Evolutionary conservation across 2,888 invertebrate genomes (phyloP).

Genomic region (Drosophila algonquin): DNA sequence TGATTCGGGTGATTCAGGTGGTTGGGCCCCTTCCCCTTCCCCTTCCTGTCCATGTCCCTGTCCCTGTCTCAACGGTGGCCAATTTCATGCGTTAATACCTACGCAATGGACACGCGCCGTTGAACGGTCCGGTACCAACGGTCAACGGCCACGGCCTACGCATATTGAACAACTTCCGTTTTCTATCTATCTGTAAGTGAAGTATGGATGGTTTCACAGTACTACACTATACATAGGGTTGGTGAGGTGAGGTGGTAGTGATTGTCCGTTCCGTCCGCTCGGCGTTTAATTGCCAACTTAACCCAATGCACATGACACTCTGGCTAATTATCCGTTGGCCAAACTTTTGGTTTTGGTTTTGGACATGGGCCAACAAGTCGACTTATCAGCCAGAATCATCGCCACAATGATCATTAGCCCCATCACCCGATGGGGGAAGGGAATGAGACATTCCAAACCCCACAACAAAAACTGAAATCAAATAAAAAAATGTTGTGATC

Average conservation of each 20-base stretch:
- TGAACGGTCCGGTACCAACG: slow-evolving; percentile 43
- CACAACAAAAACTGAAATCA: too few species aligned
- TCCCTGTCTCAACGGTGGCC: slow-evolving; percentile 47
- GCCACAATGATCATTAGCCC: slow-evolving; percentile 16
- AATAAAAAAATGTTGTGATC: too few species aligned
- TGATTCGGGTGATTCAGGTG: slow-evolving; percentile 7
- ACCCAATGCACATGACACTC: slow-evolving; percentile 71
- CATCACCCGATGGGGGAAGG: background rate
- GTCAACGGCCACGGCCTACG: slow-evolving; percentile 44
- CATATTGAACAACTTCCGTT: slow-evolving; percentile 74
- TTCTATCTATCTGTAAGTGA: slow-evolving; percentile 10
- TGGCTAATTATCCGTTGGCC: slow-evolving; percentile 58
- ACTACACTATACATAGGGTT: background rate
- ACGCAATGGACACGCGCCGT: slow-evolving; percentile 53
- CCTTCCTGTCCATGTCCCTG: background rate
- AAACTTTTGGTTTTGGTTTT: slow-evolving; percentile 27
- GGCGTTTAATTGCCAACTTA: slow-evolving; percentile 64
- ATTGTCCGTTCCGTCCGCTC: slow-evolving; percentile 3
- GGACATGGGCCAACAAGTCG: slow-evolving; percentile 36
- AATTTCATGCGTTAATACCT: slow-evolving; percentile 74
- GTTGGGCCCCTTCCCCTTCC: background rate
- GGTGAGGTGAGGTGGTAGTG: slow-evolving; percentile 19
- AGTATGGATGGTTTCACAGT: slow-evolving; percentile 7
- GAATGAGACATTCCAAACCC: background rate
- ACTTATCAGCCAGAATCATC: slow-evolving; percentile 12